phyloP scores from a whole-genome alignment of 2,888 invertebrate genomes.

The Luperina nickerlii region DNA sequence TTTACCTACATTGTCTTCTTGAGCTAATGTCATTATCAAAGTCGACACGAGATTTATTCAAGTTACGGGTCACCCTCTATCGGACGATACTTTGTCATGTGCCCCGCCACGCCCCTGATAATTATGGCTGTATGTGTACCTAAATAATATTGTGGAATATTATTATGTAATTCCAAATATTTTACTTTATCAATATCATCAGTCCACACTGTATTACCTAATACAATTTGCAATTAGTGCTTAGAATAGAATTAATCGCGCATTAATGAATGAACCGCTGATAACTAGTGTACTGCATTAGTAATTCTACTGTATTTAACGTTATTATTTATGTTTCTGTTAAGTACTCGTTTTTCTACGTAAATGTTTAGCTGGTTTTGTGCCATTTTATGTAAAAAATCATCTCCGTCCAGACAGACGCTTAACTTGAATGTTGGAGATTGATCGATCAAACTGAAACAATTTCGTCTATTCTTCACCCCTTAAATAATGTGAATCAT shows the following conservation, averaged over 20 bases:
- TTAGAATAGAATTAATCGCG: slow-evolving; percentile 35
- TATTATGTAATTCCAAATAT: slow-evolving; percentile 15
- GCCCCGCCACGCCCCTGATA: slow-evolving; percentile 28
- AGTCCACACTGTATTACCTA: not conserved
- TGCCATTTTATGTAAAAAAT: not conserved
- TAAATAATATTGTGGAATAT: slow-evolving; percentile 2
- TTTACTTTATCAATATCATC: not conserved
- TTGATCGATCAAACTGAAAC: slow-evolving; percentile 16
- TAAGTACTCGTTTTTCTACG: not conserved
- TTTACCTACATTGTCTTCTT: slow-evolving; percentile 19
- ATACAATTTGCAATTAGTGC: slow-evolving; percentile 22
- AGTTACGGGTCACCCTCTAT: slow-evolving; percentile 41
- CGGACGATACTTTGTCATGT: slow-evolving; percentile 22
- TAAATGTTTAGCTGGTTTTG: not conserved
- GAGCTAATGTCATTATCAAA: slow-evolving; percentile 31
- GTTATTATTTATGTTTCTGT: not conserved
- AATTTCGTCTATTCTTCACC: not conserved
- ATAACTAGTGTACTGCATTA: slow-evolving; percentile 20
- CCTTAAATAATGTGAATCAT: slow-evolving; percentile 25
- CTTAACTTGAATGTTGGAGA: not conserved
- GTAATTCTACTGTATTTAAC: slow-evolving; percentile 3
- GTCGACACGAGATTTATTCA: slow-evolving; percentile 41
- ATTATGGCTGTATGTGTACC: not conserved
- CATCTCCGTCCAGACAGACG: not conserved
- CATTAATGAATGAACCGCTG: slow-evolving; percentile 38